Conservation (phyloP, 2,113 vertebrate species). For the Paedocypris sp. region DNA sequence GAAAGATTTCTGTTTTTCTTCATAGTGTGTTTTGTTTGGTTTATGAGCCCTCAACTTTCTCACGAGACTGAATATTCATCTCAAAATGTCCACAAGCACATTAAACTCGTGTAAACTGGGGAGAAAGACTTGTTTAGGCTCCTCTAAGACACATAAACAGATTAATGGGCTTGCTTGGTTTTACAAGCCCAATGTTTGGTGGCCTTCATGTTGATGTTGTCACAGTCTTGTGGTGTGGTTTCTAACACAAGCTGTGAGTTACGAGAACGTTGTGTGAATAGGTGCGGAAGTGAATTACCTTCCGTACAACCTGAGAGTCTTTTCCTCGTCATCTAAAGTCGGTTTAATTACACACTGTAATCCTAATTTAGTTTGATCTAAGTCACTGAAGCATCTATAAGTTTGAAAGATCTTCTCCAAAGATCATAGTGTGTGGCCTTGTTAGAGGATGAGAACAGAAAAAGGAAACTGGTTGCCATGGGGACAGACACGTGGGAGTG, state of each 20-base stretch:
- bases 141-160: slow-evolving; percentile 9
- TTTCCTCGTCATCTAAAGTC: no score
- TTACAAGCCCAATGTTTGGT: neutral
- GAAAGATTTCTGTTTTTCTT: no score
- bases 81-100: neutral
- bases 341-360: neutral
- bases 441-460: slow-evolving; percentile 27
- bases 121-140: slow-evolving; percentile 4
- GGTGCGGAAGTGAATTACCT: neutral
- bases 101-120: slow-evolving; percentile 10
- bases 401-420: neutral
- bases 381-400: neutral
- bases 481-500: slow-evolving; percentile 19
- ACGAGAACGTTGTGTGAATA: neutral
- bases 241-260: neutral
- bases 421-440: slow-evolving; percentile 23
- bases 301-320: neutral
- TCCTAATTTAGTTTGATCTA: slow-evolving; percentile 7
- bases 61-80: neutral
- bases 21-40: neutral
- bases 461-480: slow-evolving; percentile 19
- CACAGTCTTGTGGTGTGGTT: neutral
- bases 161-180: slow-evolving; percentile 5
- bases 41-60: neutral
- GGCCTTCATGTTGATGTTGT: neutral